Conservation (phyloP, 2,113 vertebrate species). For the Epinephelus cyanopodus region DNA sequence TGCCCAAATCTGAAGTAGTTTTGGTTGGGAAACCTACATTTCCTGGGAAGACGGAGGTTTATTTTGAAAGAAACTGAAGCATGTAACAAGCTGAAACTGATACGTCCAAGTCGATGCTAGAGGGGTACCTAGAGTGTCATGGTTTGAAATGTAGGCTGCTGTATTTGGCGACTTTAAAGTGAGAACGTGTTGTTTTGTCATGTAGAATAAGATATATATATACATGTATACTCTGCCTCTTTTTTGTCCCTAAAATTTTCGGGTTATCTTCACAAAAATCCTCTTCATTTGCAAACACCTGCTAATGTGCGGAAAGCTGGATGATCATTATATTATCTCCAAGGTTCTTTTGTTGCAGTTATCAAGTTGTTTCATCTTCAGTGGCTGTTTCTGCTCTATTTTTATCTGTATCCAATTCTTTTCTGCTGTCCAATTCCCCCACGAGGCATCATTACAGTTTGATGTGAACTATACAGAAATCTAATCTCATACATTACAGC, state of each 20-base stretch:
- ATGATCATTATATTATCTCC: background rate
- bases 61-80: too few species aligned
- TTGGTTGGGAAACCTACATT: too few species aligned
- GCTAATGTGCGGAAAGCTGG: background rate
- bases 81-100: too few species aligned
- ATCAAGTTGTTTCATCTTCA: slow-evolving; percentile 29
- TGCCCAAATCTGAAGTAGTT: too few species aligned
- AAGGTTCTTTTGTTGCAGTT: background rate
- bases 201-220: background rate
- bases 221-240: background rate
- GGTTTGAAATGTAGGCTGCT: too few species aligned
- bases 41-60: too few species aligned
- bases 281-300: slow-evolving; percentile 5
- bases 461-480: slow-evolving; percentile 30
- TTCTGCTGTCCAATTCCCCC: slow-evolving; percentile 20
- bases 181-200: background rate
- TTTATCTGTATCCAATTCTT: slow-evolving; percentile 19
- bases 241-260: background rate
- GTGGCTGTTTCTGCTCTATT: slow-evolving; percentile 23
- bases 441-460: slow-evolving; percentile 16
- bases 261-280: background rate
- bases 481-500: slow-evolving; percentile 31
- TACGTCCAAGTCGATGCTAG: too few species aligned
- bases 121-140: too few species aligned
- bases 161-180: too few species aligned